Base-by-base conservation (phyloP, 2,797 vertebrate species). In the Rachycentron canadum region DNA sequence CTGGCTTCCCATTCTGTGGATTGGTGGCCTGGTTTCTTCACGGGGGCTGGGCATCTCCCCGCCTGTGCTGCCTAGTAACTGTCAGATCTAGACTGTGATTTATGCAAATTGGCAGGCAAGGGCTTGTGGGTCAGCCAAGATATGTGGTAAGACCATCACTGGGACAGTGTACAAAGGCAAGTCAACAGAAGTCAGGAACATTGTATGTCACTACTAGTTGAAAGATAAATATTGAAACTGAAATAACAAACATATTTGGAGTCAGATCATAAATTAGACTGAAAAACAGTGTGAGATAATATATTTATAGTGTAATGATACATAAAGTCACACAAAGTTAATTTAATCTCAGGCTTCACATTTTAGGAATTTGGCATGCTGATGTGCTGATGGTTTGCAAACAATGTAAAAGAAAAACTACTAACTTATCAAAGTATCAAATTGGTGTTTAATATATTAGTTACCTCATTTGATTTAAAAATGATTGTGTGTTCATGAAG, bases 101-200 rank as follows among this genome's bases (percentile, higher is more conserved):
- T 93, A 95, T 95, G 93, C 91, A 95, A 95, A 95, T 94, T 81
- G 82, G 84, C 90, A 91, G 88, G 86, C 79, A 89, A 91, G 92
- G 91, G 89, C 93, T 93, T 90, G 87, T 87, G 90, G 94, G 93
- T 95, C 93, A 94, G 85, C 78, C 36, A 66, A 26, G 88, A 92
- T 94, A 91, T 88, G 89, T 83, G 76, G 89, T 85, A 87, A 91
- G 88, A 92, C 89, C 84, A 88, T 91, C 73, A 81, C n/a, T 62
- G 79, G 78, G 68, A 86, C 63, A 71, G 69, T 58, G 70, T 76
- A 82, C 69, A 81, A 88, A 86, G 78, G 53, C 69, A 72, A 84
- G 78, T 76, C 73, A 78, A 70, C 69, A 81, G 76, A 74, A 38
- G 69, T 65, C 53, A 69, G 69, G 30, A 60, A 76, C 28, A 47